Percentiles rank a stretch among this genome's conserved stretches.
phyloP scores from a whole-genome alignment of 2,797 vertebrate species.

The Hydrolagus colliei region DNA sequence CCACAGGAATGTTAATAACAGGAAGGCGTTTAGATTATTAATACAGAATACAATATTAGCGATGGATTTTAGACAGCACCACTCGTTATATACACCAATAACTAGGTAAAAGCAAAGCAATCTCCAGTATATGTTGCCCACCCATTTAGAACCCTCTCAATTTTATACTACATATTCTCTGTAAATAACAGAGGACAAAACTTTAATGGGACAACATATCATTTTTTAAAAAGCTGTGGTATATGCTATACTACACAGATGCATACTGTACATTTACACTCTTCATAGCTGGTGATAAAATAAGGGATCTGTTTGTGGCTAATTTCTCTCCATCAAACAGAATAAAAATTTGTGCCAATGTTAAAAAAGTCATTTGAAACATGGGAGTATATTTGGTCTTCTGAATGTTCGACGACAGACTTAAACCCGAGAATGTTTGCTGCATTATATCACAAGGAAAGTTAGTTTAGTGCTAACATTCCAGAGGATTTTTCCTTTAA shows the following conservation, averaged over 20 bases:
- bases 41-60: background rate
- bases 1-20: background rate
- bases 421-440: background rate
- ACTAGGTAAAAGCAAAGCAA: background rate
- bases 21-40: background rate
- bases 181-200: background rate
- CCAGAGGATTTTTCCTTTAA: background rate
- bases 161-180: background rate
- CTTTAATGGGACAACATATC: background rate
- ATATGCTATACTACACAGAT: background rate
- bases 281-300: background rate
- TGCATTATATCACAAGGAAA: background rate
- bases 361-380: background rate
- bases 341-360: no score
- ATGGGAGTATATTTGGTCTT: background rate
- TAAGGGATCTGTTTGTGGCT: background rate
- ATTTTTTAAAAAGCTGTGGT: no score
- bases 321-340: background rate
- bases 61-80: background rate
- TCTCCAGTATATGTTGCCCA: background rate
- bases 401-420: background rate
- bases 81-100: background rate
- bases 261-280: background rate
- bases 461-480: background rate
- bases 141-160: no score